Evolutionary conservation across 1,140 invertebrate species (phyloP), one percentile per base, ranked within the genome.

Genomic region (Chelonus insularis): DNA sequence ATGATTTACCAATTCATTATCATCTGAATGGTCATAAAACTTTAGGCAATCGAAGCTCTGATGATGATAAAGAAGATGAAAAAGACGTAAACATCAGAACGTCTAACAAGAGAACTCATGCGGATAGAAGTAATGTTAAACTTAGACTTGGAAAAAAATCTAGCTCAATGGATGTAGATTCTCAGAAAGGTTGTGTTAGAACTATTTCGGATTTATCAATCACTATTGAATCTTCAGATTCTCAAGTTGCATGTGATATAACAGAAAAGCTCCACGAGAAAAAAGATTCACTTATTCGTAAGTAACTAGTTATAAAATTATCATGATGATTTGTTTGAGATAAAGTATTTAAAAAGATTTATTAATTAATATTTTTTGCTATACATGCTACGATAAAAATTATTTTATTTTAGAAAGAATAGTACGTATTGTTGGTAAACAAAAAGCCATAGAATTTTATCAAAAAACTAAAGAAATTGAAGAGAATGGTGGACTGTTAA

Each of bases 391-490:
- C 6, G 16, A n/a, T 45, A 18, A 55, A n/a, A 23, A 41, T 32
- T 11, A 56, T 1, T 62, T 67, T 18, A 41, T 43, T 57, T 23
- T 56, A 93, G 92, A 83, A 65, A 84, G 86, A 69, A 86, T 92
- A 63, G 86, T 94, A 14, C 80, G 88, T 73, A 83, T 86, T 25
- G 70, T 91, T 57, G 92, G 92, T 23, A 87, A 87, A 68, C 83
- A 88, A 64, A 88, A 90, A 73, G 86, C 91, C 5, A 84, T 94
- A 52, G 84, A 91, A 67, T 80, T 94, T 57, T 91, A 89, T 64
- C 85, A 88, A 70, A 86, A 91, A 80, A 93, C 91, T 34, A 89
- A 90, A 74, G 85, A 87, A 72, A 86, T 93, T 58, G 92, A 94
- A 82, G 86, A 86, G 61, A 85, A 87, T 71, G 92, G 92, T 39